Evolutionary conservation across 2,888 invertebrate species (phyloP), one percentile per base, ranked within the genome.

Genomic region (Nemapogon koenigi): DNA sequence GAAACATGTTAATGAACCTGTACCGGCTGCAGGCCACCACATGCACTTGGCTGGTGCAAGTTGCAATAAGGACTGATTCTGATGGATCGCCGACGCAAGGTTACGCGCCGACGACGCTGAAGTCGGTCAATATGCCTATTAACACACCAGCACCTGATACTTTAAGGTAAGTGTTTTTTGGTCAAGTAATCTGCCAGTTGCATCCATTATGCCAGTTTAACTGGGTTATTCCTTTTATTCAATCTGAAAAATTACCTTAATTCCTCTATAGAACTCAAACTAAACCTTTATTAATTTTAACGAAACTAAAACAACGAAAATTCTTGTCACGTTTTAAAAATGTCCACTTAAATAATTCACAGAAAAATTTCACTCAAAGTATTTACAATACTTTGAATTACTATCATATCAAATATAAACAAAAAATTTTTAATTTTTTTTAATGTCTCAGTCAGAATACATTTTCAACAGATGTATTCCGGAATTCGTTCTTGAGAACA

Each of bases 401-500:
- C n/a, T 38, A n/a, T 7, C 10, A 13, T 14, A 8, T 3, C 3
- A 18, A 13, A 19, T 35, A 35, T 15, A 4, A 15, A 16, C 16
- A 15, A 15, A 13, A 14, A n/a, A 35, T 2, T 4, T 19, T n/a
- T 18, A 28, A 11, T 28, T 16, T 14, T 41, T 29, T 19, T 4
- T n/a, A n/a, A n/a, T n/a, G n/a, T n/a, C n/a, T n/a, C n/a, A n/a
- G n/a, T n/a, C n/a, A n/a, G n/a, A n/a, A n/a, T n/a, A n/a, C 8
- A 22, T 22, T 38, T 27, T 39, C 46, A 32, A 1, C 61, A 89
- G 89, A 55, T 92, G 89, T 59, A 83, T 97, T 56, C 97, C 97
- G 29, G 97, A 97, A 66, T 90, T 91, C 59, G 78, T 97, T 22
- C 73, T 94, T 33, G 95, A 95, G 64, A 97, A 96, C 64, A 82